Percentiles rank a stretch among this genome's conserved stretches.
Conservation (phyloP, 1,140 invertebrate species). For the Ctenoplectra terminalis region DNA sequence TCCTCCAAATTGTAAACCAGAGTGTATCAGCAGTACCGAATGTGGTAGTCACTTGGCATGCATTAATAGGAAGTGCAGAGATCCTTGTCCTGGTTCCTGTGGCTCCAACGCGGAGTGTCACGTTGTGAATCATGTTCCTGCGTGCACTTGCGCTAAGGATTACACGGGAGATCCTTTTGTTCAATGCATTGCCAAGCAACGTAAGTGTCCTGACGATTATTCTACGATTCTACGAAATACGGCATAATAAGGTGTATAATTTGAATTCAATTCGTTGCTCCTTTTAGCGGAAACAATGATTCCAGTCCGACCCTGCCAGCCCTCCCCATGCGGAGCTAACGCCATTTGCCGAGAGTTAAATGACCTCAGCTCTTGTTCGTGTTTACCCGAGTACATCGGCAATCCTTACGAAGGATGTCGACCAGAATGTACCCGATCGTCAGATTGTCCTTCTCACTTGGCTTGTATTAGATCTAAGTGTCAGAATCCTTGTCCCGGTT, state of each 20-base stretch:
- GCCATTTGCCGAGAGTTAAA: slow-evolving; percentile 87
- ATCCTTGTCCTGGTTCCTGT: slow-evolving; percentile 88
- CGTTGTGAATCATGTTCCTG: slow-evolving; percentile 88
- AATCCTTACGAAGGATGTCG: slow-evolving; percentile 90
- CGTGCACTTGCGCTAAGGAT: slow-evolving; percentile 86
- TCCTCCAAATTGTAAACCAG: slow-evolving; percentile 87
- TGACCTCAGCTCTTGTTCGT: slow-evolving; percentile 87
- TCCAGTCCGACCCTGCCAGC: slow-evolving; percentile 84
- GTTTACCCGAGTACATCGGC: slow-evolving; percentile 87
- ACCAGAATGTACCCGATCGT: slow-evolving; percentile 88
- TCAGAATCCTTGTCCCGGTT: slow-evolving; percentile 89
- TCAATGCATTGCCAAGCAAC: slow-evolving; percentile 84
- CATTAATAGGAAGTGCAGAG: slow-evolving; percentile 87
- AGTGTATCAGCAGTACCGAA: slow-evolving; percentile 87
- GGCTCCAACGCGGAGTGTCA: slow-evolving; percentile 87
- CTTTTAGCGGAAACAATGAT: slow-evolving; percentile 58
- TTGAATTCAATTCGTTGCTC: slow-evolving; percentile 5
- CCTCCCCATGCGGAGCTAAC: slow-evolving; percentile 89
- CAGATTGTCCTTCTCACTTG: slow-evolving; percentile 88
- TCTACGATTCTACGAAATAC: too few species aligned
- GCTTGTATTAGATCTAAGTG: slow-evolving; percentile 90
- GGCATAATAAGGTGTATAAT: too few species aligned
- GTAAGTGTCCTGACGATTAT: slow-evolving; percentile 80
- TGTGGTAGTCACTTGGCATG: slow-evolving; percentile 87
- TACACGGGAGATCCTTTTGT: slow-evolving; percentile 88